Evolutionary conservation across 92 coral and sea anemone genomes (phyloP), one percentile per base, ranked within the genome.

Genomic region (Zoanthus sociatus): DNA sequence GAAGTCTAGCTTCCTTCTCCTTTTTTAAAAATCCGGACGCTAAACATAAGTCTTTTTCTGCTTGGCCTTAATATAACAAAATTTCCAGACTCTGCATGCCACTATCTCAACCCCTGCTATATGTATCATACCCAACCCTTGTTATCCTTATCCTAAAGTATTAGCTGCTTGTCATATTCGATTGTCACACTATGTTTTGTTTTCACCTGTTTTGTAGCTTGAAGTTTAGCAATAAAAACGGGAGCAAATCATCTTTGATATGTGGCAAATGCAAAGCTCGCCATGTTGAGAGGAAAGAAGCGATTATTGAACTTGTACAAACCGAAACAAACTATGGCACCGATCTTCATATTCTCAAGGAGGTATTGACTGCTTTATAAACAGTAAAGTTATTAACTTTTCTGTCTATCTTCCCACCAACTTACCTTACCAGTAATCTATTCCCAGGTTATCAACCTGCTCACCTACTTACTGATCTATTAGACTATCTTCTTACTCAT

Each of bases 311-410:
- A 61, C 92, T 97, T 1, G 96, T 97, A 5, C 99, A 97, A 71
- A 97, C 99, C 5, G 99, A 97, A 86, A 95, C 90, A 32, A 97
- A 97, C 83, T 97, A 93, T 76, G 98, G 95, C 32, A 97, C 94
- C 61, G 99, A 97, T 90, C 87, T 97, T 63, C 98, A 91, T 83
- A 88, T 97, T n/a, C 82, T 97, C 1, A 97, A 97, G 79, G 99
- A 97, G 98, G 99, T 97, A 90, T 6, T 20, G 5, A 1, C 16
- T 12, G 67, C 12, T 53, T 37, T 37, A 37, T 2, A 37, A 37
- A 37, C 42, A 37, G 42, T 37, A 37, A 37, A 37, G 42, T 37
- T 37, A 37, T 37, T 54, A 7, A 54, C 10, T 54, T 54, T 0
- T 1, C 60, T 7, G 9, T 54, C 14, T 54, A 10, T 54, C 60